Conservation (phyloP, 2,888 invertebrate genomes). For the Drepanosiphum platanoidis region DNA sequence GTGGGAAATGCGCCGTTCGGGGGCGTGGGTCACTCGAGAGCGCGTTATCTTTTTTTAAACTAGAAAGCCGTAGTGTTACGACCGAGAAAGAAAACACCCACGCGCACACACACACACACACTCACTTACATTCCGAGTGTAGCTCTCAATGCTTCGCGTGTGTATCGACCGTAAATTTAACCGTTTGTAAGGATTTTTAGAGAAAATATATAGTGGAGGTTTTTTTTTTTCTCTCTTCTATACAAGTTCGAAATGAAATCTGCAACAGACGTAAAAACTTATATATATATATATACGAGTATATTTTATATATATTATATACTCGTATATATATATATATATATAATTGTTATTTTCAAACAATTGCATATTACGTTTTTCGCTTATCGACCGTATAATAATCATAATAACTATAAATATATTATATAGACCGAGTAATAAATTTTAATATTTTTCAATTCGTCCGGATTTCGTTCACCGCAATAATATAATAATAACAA, state of each 20-base stretch:
- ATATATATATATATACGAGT: too few relatives aligned
- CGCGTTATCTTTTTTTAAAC: constrained; percentile 13
- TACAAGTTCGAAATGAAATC: not conserved
- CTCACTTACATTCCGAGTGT: not conserved
- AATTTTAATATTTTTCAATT: not conserved
- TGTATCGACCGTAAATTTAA: constrained; percentile 17
- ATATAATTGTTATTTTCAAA: not conserved
- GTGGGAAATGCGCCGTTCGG: not conserved
- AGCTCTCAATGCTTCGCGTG: not conserved
- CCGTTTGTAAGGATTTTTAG: not conserved
- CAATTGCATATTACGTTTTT: not conserved
- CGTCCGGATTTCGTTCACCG: not conserved
- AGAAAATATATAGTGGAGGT: not conserved
- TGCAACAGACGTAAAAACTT: not conserved
- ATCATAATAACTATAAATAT: not conserved
- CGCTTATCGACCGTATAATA: too few relatives aligned
- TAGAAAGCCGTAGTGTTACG: not conserved
- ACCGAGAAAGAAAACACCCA: not conserved
- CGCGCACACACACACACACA: not conserved
- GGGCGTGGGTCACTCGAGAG: not conserved
- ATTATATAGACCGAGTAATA: not conserved
- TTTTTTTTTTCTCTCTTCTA: not conserved
- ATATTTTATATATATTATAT: too few relatives aligned
- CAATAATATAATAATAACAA: not conserved
- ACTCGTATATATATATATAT: too few relatives aligned